phyloP scores from a whole-genome alignment of 2,113 vertebrate genomes.

The Trichomycterus rosablanca region DNA sequence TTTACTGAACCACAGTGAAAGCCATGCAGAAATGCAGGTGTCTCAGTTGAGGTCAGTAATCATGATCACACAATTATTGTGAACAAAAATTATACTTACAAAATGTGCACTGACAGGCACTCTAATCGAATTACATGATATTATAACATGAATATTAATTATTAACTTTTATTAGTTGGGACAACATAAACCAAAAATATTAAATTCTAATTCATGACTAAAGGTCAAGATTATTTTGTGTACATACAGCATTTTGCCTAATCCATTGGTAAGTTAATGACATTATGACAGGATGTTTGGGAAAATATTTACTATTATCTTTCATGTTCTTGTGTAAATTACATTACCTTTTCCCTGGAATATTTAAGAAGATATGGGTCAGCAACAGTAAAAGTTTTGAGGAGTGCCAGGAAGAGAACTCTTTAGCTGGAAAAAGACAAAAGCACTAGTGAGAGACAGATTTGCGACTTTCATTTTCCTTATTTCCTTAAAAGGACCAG shows the following conservation, averaged over 20 bases:
- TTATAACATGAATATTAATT: too few relatives aligned
- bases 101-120: too few relatives aligned
- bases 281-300: conserved; percentile 3
- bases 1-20: too few relatives aligned
- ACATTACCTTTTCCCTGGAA: background rate
- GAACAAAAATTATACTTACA: too few relatives aligned
- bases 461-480: conserved; percentile 11
- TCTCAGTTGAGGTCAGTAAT: too few relatives aligned
- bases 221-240: too few relatives aligned
- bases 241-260: background rate
- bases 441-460: conserved; percentile 36
- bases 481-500: conserved; percentile 63
- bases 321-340: background rate
- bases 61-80: too few relatives aligned
- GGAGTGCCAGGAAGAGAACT: background rate
- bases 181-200: too few relatives aligned
- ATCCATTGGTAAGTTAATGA: background rate
- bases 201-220: too few relatives aligned
- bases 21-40: too few relatives aligned
- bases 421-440: background rate
- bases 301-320: background rate
- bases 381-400: conserved; percentile 16
- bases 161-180: too few relatives aligned
- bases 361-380: background rate
- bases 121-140: too few relatives aligned